Base-by-base conservation (phyloP, 2,888 invertebrate genomes). In the Ametastegia equiseti region DNA sequence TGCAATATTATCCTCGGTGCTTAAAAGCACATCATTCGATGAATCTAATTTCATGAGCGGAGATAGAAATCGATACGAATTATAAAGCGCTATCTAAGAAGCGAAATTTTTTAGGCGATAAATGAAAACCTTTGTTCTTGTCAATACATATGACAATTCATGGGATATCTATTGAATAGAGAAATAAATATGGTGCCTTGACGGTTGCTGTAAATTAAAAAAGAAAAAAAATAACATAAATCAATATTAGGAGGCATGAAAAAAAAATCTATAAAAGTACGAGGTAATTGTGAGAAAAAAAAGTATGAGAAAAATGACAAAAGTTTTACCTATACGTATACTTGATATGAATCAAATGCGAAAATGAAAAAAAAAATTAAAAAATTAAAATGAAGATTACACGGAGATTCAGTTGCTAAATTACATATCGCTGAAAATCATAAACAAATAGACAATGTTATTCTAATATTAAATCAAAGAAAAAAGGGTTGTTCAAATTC, bases 321-420 rank as follows among this genome's bases (percentile, higher is more conserved):
- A 45, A 78, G 78, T 78, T 78, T 45, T 78, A 75, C 75, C 36
- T 57, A 60, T 78, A 42, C 13, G 57, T 78, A 78, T 60, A 78
- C 78, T 78, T 63, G 78, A 73, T 80, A 65, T 71, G 67, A 45
- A 82, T 67, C 60, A 54, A 75, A 82, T 60, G 75, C 75, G 63
- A 75, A 80, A 60, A 80, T 47, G 60, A 54, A 1, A 23, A 39
- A 47, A 77, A 63, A 45, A 69, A n/a, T 50, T 73, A 11, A 27
- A 63, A 63, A 15, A 30, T 11, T 47, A 2, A 47, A 82, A 84
- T n/a, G n/a, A n/a, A n/a, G n/a, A n/a, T n/a, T n/a, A n/a, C n/a
- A n/a, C n/a, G 84, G 83, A 84, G 79, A 82, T 83, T 84, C 54
- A 79, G 77, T 77, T 57, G 57, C 77, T 36, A 77, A 77, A 77